Evolutionary conservation across 2,797 vertebrate species (phyloP).

Genomic region (Macropodus opercularis): DNA sequence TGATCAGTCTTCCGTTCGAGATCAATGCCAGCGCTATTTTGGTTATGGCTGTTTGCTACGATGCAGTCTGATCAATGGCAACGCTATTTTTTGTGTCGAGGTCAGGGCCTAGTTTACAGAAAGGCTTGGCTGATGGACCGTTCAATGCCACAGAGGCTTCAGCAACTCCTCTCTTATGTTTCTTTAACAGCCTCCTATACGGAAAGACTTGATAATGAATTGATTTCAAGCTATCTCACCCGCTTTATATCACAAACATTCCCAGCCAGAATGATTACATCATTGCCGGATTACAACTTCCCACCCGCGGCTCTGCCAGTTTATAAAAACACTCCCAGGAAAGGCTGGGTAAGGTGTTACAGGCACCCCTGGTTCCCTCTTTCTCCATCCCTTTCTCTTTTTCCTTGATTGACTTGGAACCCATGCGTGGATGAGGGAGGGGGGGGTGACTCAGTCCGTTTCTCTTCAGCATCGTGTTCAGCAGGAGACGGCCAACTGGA

Average conservation of each 20-base stretch:
- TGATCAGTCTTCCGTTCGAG: slow-evolving; percentile 70
- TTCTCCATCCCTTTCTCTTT: slow-evolving; percentile 9
- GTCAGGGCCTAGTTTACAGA: slow-evolving; percentile 54
- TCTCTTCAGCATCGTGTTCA: slow-evolving; percentile 59
- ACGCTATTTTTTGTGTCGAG: slow-evolving; percentile 69
- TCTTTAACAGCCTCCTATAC: slow-evolving; percentile 26
- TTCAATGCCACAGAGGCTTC: slow-evolving; percentile 62
- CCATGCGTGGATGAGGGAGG: not conserved
- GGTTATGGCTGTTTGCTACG: slow-evolving; percentile 71
- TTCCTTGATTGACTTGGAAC: slow-evolving; percentile 25
- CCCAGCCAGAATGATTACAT: slow-evolving; percentile 59
- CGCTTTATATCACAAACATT: slow-evolving; percentile 50
- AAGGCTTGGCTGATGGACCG: slow-evolving; percentile 55
- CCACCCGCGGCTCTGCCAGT: slow-evolving; percentile 37
- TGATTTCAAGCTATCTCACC: slow-evolving; percentile 49
- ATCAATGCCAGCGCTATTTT: slow-evolving; percentile 80
- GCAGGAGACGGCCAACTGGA: slow-evolving; percentile 73
- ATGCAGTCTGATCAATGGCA: slow-evolving; percentile 75
- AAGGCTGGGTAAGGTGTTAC: slow-evolving; percentile 16
- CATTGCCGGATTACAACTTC: slow-evolving; percentile 57
- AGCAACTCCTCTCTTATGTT: slow-evolving; percentile 29
- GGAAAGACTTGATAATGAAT: slow-evolving; percentile 53
- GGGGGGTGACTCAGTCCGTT: slow-evolving; percentile 46
- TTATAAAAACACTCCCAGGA: slow-evolving; percentile 43
- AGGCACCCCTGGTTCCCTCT: not conserved